phyloP scores from a whole-genome alignment of 2,888 invertebrate species.

The Brachylomia viminalis region DNA sequence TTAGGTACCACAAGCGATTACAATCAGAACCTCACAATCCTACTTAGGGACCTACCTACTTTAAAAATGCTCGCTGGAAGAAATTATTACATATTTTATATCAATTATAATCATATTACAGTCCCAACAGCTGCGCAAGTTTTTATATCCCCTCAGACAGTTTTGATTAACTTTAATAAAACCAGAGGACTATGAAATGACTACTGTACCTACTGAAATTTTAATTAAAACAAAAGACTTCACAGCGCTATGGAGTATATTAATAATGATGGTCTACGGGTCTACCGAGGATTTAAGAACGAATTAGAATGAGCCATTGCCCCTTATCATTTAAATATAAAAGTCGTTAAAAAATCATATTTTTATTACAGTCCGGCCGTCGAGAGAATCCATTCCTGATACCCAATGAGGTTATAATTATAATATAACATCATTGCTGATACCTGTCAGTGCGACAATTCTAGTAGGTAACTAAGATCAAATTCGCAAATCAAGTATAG shows the following conservation, averaged over 20 bases:
- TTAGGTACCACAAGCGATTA: neutral
- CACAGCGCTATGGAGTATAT: slow-evolving; percentile 1
- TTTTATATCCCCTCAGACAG: slow-evolving; percentile 36
- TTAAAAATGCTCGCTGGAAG: slow-evolving; percentile 7
- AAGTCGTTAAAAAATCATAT: neutral
- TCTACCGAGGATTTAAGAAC: neutral
- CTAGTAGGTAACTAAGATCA: too few relatives aligned
- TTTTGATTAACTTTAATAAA: slow-evolving; percentile 43
- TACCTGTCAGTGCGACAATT: too few relatives aligned
- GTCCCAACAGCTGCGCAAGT: slow-evolving; percentile 21
- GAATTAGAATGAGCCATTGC: neutral
- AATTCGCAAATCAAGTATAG: too few relatives aligned
- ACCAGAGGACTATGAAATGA: slow-evolving; percentile 36
- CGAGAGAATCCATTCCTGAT: too few relatives aligned
- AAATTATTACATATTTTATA: slow-evolving; percentile 13
- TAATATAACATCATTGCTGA: too few relatives aligned
- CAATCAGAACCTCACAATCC: neutral
- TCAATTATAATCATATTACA: slow-evolving; percentile 40
- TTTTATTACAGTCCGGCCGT: neutral
- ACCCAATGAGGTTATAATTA: too few relatives aligned
- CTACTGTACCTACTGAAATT: slow-evolving; percentile 32
- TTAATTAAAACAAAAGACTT: slow-evolving; percentile 49
- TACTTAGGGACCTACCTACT: neutral
- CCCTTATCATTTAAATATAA: neutral
- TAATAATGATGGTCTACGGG: slow-evolving; percentile 7